phyloP scores from a whole-genome alignment of 2,797 vertebrate genomes.

The Buceros bicornis region DNA sequence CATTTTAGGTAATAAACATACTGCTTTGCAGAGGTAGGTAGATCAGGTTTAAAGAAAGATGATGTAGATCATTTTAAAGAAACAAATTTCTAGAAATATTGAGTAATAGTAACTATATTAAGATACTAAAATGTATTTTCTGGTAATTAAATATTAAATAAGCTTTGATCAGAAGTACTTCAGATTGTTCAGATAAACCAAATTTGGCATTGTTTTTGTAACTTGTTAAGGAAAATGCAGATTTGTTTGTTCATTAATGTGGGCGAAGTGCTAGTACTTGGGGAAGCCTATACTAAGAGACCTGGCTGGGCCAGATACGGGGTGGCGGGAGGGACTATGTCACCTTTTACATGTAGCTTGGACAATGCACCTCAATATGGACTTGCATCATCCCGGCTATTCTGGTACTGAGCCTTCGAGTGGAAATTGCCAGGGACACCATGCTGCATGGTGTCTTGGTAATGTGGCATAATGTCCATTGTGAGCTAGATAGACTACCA shows the following conservation, averaged over 20 bases:
- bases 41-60: neutral
- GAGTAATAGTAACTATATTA: neutral
- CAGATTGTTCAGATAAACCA: neutral
- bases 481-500: constrained; percentile 58
- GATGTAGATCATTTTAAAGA: neutral
- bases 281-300: neutral
- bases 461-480: constrained; percentile 35
- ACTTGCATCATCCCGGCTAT: constrained; percentile 81
- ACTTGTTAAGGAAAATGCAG: neutral
- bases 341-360: constrained; percentile 50
- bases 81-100: neutral
- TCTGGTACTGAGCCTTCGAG: constrained; percentile 64
- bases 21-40: constrained; percentile 48
- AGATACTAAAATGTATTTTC: neutral
- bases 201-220: constrained; percentile 8
- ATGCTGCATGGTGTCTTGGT: neutral
- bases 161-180: neutral
- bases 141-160: neutral
- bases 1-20: constrained; percentile 35
- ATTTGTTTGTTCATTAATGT: neutral
- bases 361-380: constrained; percentile 75
- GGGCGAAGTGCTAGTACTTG: neutral
- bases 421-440: constrained; percentile 54
- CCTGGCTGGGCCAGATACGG: neutral
- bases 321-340: constrained; percentile 29